Percentiles rank a stretch among this genome's conserved stretches.
These are phyloP conservation scores for Petroica traversi DNA, from an alignment of 2,113 vertebrate species.

Conservation along the genomic window DNA sequence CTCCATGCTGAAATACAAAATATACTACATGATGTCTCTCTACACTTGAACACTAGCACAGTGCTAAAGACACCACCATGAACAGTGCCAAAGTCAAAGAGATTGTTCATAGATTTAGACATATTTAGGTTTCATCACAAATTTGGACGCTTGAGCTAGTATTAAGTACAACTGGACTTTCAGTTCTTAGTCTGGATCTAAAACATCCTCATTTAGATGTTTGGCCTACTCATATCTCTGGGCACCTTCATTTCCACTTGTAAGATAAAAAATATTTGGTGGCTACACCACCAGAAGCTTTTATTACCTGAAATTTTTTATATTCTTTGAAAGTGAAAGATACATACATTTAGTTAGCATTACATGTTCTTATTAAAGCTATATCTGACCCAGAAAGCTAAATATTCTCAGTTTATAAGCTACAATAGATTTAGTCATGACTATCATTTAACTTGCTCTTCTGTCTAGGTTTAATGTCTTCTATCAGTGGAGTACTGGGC, in stretches of 20 bases:
- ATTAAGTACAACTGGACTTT: not conserved
- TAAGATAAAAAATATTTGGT: not conserved
- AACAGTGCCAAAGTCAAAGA: not conserved
- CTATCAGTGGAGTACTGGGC: not conserved
- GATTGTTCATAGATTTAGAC: not conserved
- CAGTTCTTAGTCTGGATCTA: not conserved
- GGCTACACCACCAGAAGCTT: not conserved
- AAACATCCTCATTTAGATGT: not conserved
- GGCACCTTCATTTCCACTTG: not conserved
- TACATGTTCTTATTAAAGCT: not conserved
- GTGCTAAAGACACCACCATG: not conserved
- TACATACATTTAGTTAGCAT: not conserved
- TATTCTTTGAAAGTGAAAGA: not conserved
- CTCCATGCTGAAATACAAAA: not conserved
- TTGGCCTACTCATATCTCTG: not conserved
- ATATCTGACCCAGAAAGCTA: not conserved
- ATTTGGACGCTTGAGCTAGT: not conserved
- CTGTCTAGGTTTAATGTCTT: not conserved
- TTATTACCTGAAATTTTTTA: not conserved
- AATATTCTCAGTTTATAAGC: not conserved
- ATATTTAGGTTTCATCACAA: not conserved
- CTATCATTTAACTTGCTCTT: not conserved
- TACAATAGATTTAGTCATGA: not conserved
- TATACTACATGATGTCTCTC: not conserved
- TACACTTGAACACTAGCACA: not conserved